Evolutionary conservation across 1,140 invertebrate species (phyloP).

Genomic region (Drosophila albomicans): DNA sequence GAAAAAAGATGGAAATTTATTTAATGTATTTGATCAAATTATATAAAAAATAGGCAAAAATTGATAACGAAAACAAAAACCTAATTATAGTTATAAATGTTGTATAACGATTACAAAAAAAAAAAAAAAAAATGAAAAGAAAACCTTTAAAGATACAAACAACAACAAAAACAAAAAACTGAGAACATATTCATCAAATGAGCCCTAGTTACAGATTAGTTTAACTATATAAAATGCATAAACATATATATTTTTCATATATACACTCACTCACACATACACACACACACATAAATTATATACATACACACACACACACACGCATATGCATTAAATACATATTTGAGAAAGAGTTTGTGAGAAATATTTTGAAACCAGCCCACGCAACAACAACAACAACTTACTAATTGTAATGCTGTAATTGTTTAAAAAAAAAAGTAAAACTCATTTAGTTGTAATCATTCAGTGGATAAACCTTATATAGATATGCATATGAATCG

Average conservation of each 20-base stretch:
- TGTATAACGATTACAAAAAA: constrained; percentile 54
- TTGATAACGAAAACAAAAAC: constrained; percentile 50
- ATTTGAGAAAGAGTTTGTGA: constrained; percentile 36
- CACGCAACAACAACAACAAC: constrained; percentile 46
- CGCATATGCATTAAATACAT: constrained; percentile 32
- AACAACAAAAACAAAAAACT: constrained; percentile 53
- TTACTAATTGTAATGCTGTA: constrained; percentile 48
- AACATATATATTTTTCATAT: constrained; percentile 65
- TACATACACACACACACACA: constrained; percentile 50
- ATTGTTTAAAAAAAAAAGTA: constrained; percentile 31
- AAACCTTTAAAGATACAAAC: constrained; percentile 63
- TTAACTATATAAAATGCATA: constrained; percentile 71
- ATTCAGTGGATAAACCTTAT: constrained; percentile 24
- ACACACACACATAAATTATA: constrained; percentile 44
- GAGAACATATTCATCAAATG: constrained; percentile 82
- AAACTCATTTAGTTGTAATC: constrained; percentile 50
- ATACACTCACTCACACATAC: constrained; percentile 48
- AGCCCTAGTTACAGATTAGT: constrained; percentile 82
- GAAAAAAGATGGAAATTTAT: constrained; percentile 20
- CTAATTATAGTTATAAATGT: constrained; percentile 55
- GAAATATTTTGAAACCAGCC: constrained; percentile 47
- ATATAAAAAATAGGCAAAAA: constrained; percentile 61
- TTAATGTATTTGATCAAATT: constrained; percentile 73
- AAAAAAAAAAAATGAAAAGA: constrained; percentile 26
- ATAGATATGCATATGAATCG: constrained; percentile 23